Base-by-base conservation (phyloP, 2,797 vertebrate species). In the Periparus ater region DNA sequence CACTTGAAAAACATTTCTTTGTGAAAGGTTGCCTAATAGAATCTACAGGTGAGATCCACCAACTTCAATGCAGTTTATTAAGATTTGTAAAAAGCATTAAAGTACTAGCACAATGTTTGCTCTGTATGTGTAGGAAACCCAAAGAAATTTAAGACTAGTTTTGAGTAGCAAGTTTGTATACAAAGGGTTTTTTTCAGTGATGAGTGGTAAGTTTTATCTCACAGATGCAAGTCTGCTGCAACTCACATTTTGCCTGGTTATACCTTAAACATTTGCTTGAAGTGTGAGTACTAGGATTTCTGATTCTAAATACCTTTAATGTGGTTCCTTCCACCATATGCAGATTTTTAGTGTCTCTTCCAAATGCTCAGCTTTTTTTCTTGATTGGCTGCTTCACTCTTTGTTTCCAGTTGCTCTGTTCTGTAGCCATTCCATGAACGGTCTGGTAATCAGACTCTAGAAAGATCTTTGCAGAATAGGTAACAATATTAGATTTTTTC, bases 381-480 rank as follows among this genome's bases (percentile, higher is more conserved):
- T 29, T 50, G 19, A n/a, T 72, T 94, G 81, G 32, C 71, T 90
- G 53, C 45, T 5, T 53, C 20, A 22, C 38, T 71, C 47, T 93
- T 79, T 86, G 42, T 95, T 96, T 93, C 71, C 67, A 65, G 50
- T 91, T 88, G 44, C 47, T 72, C 38, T 77, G 12, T 74, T 95
- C 53, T 63, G 50, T 85, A 82, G 71, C 55, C 9, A 11, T 40
- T 85, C 42, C 6, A 6, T 50, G 82, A 91, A 17, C 30, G 58
- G 51, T 66, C 75, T 85, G 58, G 79, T 85, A 91, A 91, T 80
- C 58, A 47, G 55, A 40, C 45, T 89, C 47, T 76, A 93, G 89
- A 94, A 95, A 61, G 65, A 65, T 78, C 61, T 90, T 91, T 88
- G 53, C 77, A 87, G 83, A 87, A 90, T 90, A 96, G 91, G 83